A percentile compares a stretch with the other conserved stretches of the same genome.
phyloP scores from a whole-genome alignment of 2,797 vertebrate genomes.

The Cyclopterus lumpus region DNA sequence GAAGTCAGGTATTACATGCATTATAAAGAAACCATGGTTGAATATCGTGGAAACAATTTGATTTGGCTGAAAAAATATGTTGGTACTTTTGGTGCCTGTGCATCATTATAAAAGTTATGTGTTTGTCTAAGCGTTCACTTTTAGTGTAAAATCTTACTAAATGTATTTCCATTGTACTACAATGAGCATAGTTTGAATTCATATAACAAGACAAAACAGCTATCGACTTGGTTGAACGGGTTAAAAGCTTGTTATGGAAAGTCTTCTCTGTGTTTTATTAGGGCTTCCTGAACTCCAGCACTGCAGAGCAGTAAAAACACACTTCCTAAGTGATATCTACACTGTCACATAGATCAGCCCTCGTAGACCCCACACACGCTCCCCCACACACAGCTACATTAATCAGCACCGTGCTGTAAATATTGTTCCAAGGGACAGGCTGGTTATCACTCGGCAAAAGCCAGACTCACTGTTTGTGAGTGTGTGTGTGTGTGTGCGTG shows the following conservation, averaged over 20 bases:
- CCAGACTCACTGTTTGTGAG: not conserved
- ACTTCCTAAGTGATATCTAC: not conserved
- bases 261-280: not conserved
- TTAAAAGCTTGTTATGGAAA: not conserved
- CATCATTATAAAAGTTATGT: too few species aligned
- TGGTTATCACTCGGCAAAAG: constrained; percentile 29
- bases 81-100: not conserved
- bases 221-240: not conserved
- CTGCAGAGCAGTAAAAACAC: not conserved
- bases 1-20: too few species aligned
- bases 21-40: not conserved
- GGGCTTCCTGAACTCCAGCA: constrained; percentile 15
- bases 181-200: not conserved
- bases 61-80: not conserved
- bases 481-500: constrained; percentile 12
- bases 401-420: constrained; percentile 30
- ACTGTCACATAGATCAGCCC: constrained; percentile 16
- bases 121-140: too few species aligned
- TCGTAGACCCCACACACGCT: constrained; percentile 1
- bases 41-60: not conserved
- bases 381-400: not conserved
- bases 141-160: not conserved
- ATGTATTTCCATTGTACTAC: not conserved
- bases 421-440: constrained; percentile 30
- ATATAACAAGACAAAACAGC: not conserved